Evolutionary conservation across 2,797 vertebrate genomes (phyloP).

Genomic region (Cryptoblepharus egeriae): DNA sequence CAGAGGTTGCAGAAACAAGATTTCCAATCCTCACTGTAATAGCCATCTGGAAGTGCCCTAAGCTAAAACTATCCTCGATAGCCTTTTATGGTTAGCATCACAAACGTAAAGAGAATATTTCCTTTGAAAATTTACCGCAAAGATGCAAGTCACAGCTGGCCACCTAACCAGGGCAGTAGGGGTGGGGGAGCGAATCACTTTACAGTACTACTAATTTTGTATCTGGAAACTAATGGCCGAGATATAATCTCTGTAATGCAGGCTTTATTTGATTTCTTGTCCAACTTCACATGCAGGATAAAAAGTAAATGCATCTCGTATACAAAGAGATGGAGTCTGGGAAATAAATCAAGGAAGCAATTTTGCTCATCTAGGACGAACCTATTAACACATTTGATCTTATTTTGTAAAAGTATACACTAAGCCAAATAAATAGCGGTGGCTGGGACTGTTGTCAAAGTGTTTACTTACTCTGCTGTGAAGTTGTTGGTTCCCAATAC

Average conservation of each 20-base stretch:
- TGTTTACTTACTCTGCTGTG: accelerated
- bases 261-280: slow-evolving; percentile 13
- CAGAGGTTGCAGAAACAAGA: neutral
- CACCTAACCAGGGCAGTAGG: neutral
- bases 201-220: slow-evolving; percentile 23
- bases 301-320: neutral
- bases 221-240: slow-evolving; percentile 22
- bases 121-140: neutral
- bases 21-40: neutral
- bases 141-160: neutral
- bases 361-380: neutral
- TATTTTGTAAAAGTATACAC: no score
- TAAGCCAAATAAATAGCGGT: accelerated
- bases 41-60: slow-evolving; percentile 17
- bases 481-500: slow-evolving; percentile 17
- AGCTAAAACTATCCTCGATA: neutral
- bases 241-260: neutral
- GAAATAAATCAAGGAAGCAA: neutral
- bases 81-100: slow-evolving; percentile 20
- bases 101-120: neutral
- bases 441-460: accelerated
- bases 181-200: neutral
- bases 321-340: neutral
- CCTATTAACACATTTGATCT: accelerated
- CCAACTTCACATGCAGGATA: neutral